Evolutionary conservation across 1,140 invertebrate species (phyloP).

Genomic region (Procambarus virginalis): DNA sequence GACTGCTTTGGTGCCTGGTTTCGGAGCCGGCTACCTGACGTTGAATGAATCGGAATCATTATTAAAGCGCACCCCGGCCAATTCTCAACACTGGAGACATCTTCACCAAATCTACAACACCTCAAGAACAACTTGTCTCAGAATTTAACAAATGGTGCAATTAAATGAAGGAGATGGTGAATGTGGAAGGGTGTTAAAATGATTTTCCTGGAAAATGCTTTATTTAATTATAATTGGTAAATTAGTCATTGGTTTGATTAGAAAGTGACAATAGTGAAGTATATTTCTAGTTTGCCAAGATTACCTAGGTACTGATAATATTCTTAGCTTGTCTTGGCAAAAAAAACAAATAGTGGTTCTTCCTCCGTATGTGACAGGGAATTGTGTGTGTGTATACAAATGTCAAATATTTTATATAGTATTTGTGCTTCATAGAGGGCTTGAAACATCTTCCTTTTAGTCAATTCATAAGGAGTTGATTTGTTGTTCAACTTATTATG

Average conservation of each 20-base stretch:
- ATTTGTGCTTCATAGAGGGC: constrained; percentile 6
- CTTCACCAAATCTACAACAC: constrained; percentile 46
- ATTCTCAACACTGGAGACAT: constrained; percentile 43
- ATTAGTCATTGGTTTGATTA: neutral
- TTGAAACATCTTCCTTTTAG: neutral
- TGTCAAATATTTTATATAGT: neutral
- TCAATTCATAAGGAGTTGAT: neutral
- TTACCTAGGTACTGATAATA: neutral
- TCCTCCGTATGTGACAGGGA: neutral
- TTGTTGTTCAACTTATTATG: constrained; percentile 1
- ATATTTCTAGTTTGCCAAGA: neutral
- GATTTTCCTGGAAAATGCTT: neutral
- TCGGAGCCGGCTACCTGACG: constrained; percentile 35
- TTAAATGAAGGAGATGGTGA: neutral
- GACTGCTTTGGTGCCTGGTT: constrained; percentile 54
- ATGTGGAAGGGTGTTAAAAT: neutral
- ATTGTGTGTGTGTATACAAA: no score
- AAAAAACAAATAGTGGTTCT: neutral
- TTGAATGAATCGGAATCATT: constrained; percentile 37
- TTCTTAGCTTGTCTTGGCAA: neutral
- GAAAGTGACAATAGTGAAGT: neutral
- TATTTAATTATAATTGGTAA: neutral
- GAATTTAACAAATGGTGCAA: constrained; percentile 36
- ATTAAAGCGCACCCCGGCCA: constrained; percentile 13
- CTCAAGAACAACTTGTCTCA: constrained; percentile 41